A percentile compares a stretch with the other conserved stretches of the same genome.
Conservation (phyloP, 1,140 invertebrate genomes). For the Caenorhabditis tropicalis region DNA sequence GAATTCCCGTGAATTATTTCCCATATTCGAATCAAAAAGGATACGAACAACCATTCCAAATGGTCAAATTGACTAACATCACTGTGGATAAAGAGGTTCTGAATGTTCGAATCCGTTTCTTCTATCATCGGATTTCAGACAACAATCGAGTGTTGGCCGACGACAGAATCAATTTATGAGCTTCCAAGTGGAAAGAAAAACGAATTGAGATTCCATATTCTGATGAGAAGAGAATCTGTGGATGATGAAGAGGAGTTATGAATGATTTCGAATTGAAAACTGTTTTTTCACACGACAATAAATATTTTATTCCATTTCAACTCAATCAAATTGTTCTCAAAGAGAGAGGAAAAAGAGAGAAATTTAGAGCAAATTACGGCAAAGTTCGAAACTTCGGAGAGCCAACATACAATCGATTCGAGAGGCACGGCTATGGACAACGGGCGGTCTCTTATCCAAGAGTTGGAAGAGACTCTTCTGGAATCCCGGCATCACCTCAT, state of each 20-base stretch:
- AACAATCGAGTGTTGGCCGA: neutral
- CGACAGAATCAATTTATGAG: neutral
- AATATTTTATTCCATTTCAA: neutral
- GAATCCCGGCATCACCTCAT: slow-evolving; percentile 13
- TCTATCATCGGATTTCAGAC: too few species aligned
- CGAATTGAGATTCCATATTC: slow-evolving; percentile 8
- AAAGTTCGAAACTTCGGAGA: slow-evolving; percentile 23
- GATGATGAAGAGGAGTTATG: neutral
- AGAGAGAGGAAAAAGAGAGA: neutral
- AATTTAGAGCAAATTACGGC: slow-evolving; percentile 25
- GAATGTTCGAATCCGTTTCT: too few species aligned
- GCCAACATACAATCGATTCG: slow-evolving; percentile 33
- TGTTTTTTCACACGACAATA: neutral
- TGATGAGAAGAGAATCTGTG: neutral
- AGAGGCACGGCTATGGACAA: neutral
- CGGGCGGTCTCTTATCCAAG: slow-evolving; percentile 4
- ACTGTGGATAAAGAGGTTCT: neutral
- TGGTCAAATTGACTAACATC: slow-evolving; percentile 20
- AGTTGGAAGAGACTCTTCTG: slow-evolving; percentile 15
- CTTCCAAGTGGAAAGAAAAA: neutral
- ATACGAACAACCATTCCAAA: slow-evolving; percentile 15
- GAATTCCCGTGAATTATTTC: neutral
- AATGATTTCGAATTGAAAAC: too few species aligned
- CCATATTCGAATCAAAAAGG: neutral
- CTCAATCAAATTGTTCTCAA: neutral